Conservation (phyloP, 2,797 vertebrate genomes). For the Adrianichthys oophorus region DNA sequence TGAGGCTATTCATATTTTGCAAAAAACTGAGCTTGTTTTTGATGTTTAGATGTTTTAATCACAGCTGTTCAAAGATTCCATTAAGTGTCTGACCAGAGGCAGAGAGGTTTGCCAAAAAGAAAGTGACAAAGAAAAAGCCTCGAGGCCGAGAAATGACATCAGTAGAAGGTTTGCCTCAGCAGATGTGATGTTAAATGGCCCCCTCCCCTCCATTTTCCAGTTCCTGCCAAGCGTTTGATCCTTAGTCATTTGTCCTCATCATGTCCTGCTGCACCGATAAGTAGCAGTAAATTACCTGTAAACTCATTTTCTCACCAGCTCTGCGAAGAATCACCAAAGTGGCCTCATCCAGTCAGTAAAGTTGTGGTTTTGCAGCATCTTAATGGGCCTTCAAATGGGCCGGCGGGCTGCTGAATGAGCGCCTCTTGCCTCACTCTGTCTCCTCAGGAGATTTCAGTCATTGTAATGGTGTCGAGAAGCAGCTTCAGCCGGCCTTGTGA, state of each 20-base stretch:
- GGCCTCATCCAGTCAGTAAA: slow-evolving; percentile 19
- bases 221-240: slow-evolving; percentile 3
- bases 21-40: too few species aligned
- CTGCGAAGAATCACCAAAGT: not conserved
- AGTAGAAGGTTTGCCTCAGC: not conserved
- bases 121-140: too few species aligned
- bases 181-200: slow-evolving; percentile 2
- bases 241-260: slow-evolving; percentile 29
- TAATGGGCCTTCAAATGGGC: slow-evolving; percentile 33
- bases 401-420: slow-evolving; percentile 12
- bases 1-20: too few species aligned
- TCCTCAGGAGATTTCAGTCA: slow-evolving; percentile 23
- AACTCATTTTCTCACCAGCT: slow-evolving; percentile 15
- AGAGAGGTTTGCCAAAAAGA: too few species aligned
- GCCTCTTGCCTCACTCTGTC: slow-evolving; percentile 6
- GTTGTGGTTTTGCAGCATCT: slow-evolving; percentile 1
- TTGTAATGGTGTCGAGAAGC: slow-evolving; percentile 43
- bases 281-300: slow-evolving; percentile 38
- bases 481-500: slow-evolving; percentile 14
- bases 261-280: slow-evolving; percentile 14
- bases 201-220: not conserved
- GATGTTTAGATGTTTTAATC: too few species aligned
- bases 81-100: too few species aligned
- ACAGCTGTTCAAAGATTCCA: too few species aligned
- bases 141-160: too few species aligned